Conservation (phyloP, 2,113 vertebrate species). For the Potamarius usumacintae region DNA sequence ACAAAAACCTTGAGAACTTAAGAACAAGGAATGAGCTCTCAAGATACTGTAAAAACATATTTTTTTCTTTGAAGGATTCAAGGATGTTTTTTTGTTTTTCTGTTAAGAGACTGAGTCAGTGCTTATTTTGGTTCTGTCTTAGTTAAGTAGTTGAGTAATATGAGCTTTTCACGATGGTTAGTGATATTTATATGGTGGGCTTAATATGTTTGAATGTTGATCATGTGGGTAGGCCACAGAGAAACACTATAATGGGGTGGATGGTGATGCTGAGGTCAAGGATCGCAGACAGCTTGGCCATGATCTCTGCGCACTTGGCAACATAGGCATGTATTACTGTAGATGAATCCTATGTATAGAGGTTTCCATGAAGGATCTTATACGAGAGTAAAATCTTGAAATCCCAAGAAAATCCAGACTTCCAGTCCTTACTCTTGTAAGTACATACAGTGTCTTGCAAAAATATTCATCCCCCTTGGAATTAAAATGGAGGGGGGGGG, state of each 20-base stretch:
- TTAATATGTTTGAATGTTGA: constrained; percentile 16
- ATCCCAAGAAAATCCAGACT: neutral
- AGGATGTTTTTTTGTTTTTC: neutral
- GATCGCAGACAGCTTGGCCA: constrained; percentile 8
- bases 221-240: constrained; percentile 1
- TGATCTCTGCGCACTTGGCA: constrained; percentile 1
- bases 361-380: neutral
- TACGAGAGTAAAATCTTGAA: neutral
- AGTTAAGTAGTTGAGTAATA: neutral
- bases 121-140: neutral
- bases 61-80: neutral
- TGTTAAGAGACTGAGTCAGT: neutral
- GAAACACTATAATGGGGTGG: neutral
- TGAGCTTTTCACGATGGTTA: neutral
- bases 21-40: neutral
- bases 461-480: no score
- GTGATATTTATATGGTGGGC: neutral
- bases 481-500: no score
- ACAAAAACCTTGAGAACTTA: neutral
- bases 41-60: neutral
- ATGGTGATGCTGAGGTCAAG: neutral
- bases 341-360: neutral
- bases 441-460: no score
- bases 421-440: neutral
- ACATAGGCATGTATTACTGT: neutral